A percentile compares a stretch with the other conserved stretches of the same genome.
phyloP scores from a whole-genome alignment of 2,113 vertebrate genomes.

The Podocnemis expansa region DNA sequence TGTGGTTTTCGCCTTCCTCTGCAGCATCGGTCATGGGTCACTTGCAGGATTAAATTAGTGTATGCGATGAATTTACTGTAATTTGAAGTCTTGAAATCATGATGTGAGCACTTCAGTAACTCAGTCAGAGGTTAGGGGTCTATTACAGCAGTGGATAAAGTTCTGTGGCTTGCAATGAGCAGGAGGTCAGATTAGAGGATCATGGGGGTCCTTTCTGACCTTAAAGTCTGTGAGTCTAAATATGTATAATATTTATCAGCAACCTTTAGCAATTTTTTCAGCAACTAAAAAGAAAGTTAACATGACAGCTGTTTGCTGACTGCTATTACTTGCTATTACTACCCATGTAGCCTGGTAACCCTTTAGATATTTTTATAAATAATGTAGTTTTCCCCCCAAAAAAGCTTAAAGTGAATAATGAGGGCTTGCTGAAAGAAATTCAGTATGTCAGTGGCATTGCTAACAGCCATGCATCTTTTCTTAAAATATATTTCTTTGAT shows the following conservation, averaged over 20 bases:
- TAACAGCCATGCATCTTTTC: neutral
- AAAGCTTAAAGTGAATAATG: neutral
- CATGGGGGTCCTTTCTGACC: too few relatives aligned
- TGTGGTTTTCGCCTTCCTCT: too few relatives aligned
- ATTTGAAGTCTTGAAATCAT: too few relatives aligned
- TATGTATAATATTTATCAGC: neutral
- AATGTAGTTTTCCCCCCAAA: neutral
- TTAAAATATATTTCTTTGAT: neutral
- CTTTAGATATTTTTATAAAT: neutral
- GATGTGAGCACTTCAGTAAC: too few relatives aligned
- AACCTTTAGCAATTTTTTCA: neutral
- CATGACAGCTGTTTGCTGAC: neutral
- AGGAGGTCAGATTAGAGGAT: too few relatives aligned
- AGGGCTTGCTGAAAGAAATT: neutral
- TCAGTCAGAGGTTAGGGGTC: too few relatives aligned
- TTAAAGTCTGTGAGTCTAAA: neutral
- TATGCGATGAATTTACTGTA: too few relatives aligned
- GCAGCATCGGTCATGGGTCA: too few relatives aligned
- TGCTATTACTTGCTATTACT: neutral
- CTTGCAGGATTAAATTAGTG: too few relatives aligned
- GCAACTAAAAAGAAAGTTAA: neutral
- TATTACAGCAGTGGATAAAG: too few relatives aligned
- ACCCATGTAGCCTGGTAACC: neutral
- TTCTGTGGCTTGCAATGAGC: too few relatives aligned
- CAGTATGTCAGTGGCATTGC: neutral